These are phyloP conservation scores for Trematomus bernacchii DNA, from an alignment of 2,797 vertebrate genomes.

Conservation along the genomic window DNA sequence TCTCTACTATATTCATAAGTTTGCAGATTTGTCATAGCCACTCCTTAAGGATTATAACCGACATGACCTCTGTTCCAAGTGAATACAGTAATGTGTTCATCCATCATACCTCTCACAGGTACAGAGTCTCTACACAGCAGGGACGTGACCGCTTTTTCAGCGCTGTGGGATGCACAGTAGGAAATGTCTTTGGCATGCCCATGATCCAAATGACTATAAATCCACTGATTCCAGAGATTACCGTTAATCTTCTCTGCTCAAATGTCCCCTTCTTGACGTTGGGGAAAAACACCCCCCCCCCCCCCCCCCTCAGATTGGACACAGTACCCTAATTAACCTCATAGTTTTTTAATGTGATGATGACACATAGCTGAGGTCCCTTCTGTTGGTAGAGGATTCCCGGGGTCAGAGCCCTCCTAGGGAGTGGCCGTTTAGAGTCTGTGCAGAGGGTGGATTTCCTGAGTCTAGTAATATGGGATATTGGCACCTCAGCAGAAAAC, in stretches of 20 bases:
- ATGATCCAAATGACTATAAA: conserved; percentile 67
- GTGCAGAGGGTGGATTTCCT: conserved; percentile 56
- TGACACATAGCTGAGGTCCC: conserved; percentile 49
- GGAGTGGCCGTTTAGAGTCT: conserved; percentile 42
- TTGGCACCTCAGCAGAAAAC: conserved; percentile 20
- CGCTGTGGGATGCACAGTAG: conserved; percentile 54
- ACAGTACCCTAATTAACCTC: conserved; percentile 68
- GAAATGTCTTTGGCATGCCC: conserved; percentile 57
- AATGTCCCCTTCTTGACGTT: conserved; percentile 56
- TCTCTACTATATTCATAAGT: conserved; percentile 29
- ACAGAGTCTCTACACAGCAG: conserved; percentile 4
- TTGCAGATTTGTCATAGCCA: conserved; percentile 9
- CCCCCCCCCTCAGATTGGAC: conserved; percentile 37
- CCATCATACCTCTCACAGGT: not conserved
- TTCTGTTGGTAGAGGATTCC: conserved; percentile 39
- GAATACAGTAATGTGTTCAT: conserved; percentile 18
- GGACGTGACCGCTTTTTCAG: conserved; percentile 22
- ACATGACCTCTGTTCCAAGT: conserved; percentile 31
- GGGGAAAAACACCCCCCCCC: conserved; percentile 33
- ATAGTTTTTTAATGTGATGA: not conserved
- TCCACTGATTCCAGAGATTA: conserved; percentile 71
- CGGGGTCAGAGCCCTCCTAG: conserved; percentile 17
- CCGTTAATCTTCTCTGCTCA: conserved; percentile 65
- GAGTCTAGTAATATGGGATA: conserved; percentile 50
- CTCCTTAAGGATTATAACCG: not conserved